Conservation (phyloP, 2,888 invertebrate genomes). For the Pardosa pseudoannulata region DNA sequence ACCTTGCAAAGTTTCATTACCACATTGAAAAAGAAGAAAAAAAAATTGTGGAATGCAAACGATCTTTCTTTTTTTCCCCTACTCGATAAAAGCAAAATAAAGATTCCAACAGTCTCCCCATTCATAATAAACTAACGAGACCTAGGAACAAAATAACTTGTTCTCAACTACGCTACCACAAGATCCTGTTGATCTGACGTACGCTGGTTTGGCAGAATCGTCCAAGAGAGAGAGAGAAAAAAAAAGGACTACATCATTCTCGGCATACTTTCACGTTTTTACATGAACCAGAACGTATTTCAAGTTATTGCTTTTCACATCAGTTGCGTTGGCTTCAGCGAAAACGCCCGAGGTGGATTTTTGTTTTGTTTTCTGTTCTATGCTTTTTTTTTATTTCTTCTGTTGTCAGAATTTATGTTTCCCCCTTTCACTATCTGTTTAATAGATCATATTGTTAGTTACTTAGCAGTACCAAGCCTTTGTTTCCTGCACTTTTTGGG, state of each 20-base stretch:
- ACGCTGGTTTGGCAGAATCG: slow-evolving; percentile 14
- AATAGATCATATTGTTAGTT: background rate
- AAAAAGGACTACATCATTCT: slow-evolving; percentile 17
- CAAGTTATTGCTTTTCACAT: slow-evolving; percentile 26
- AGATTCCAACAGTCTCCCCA: no score
- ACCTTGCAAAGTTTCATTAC: no score
- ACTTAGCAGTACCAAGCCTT: no score
- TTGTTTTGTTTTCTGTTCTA: slow-evolving; percentile 7
- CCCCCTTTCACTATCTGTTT: slow-evolving; percentile 9
- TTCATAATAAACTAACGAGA: no score
- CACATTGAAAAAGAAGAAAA: no score
- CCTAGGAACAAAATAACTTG: no score
- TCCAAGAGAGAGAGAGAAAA: background rate
- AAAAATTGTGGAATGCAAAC: no score
- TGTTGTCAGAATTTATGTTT: background rate
- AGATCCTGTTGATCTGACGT: background rate
- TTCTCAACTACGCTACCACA: no score
- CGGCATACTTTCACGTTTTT: slow-evolving; percentile 65
- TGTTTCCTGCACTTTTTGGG: no score
- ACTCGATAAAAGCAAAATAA: no score
- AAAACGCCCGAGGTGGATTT: background rate
- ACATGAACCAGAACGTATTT: slow-evolving; percentile 66
- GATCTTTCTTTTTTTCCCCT: no score
- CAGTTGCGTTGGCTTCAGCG: slow-evolving; percentile 11
- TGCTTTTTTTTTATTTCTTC: slow-evolving; percentile 37